Evolutionary conservation across 2,113 vertebrate species (phyloP).

Genomic region (Nymphicus hollandicus): DNA sequence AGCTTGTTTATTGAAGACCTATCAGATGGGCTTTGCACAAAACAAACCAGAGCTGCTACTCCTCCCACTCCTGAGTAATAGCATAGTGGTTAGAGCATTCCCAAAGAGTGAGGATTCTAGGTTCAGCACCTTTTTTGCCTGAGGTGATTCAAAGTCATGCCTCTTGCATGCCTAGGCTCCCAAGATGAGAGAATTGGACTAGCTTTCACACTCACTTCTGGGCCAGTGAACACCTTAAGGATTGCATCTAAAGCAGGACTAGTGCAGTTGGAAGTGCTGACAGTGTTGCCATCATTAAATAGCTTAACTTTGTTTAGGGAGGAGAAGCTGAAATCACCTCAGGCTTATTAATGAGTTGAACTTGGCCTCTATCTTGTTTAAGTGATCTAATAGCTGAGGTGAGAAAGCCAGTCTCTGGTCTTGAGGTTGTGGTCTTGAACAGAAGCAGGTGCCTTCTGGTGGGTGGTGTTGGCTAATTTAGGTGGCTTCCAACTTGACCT

Average conservation of each 20-base stretch:
- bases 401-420: neutral
- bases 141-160: conserved; percentile 3
- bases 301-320: neutral
- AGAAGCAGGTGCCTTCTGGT: neutral
- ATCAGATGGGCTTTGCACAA: conserved; percentile 62
- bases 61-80: conserved; percentile 45
- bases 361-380: neutral
- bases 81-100: conserved; percentile 27
- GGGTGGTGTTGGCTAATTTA: neutral
- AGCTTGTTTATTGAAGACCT: conserved; percentile 50
- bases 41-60: conserved; percentile 24
- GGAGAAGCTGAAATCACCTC: neutral
- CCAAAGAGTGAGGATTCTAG: neutral
- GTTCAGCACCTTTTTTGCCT: conserved; percentile 26
- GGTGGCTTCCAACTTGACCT: neutral
- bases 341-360: neutral
- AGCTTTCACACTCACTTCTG: neutral
- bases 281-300: neutral
- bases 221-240: neutral
- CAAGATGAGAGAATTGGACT: neutral
- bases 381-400: neutral
- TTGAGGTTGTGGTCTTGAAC: neutral
- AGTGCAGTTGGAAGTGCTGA: neutral
- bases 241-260: neutral
- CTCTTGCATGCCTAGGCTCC: neutral